Conservation (phyloP, 2,888 invertebrate species). For the Pyralis farinalis region DNA sequence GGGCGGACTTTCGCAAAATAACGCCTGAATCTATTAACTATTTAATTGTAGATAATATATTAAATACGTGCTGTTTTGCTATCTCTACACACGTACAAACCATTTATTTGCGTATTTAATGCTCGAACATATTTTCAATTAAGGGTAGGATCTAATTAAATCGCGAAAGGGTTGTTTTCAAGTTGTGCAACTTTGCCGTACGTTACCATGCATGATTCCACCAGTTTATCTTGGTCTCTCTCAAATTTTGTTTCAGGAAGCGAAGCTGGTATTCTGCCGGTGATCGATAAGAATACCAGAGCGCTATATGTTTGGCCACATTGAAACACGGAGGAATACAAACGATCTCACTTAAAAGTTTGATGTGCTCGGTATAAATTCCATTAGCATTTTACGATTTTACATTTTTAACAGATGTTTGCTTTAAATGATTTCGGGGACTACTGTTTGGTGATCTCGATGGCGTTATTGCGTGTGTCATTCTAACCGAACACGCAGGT, state of each 20-base stretch:
- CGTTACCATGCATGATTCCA: slow-evolving; percentile 43
- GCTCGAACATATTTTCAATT: slow-evolving; percentile 65
- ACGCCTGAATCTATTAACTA: no score
- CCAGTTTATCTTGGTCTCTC: slow-evolving; percentile 36
- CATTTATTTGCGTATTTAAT: slow-evolving; percentile 58
- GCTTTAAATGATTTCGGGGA: slow-evolving; percentile 18
- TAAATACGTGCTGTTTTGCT: no score
- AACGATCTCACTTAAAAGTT: slow-evolving; percentile 72
- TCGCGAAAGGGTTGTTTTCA: slow-evolving; percentile 59
- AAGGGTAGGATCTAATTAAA: slow-evolving; percentile 62
- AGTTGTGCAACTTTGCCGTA: slow-evolving; percentile 50
- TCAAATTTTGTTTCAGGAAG: slow-evolving; percentile 14
- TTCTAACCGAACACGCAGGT: no score
- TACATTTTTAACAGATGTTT: slow-evolving; percentile 67
- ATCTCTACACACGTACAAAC: slow-evolving; percentile 37
- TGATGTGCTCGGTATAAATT: slow-evolving; percentile 70
- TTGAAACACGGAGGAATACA: slow-evolving; percentile 59
- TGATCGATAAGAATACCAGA: slow-evolving; percentile 22
- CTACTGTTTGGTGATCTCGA: no score
- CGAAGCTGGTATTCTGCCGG: slow-evolving; percentile 12
- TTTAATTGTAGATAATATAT: no score
- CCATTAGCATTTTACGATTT: slow-evolving; percentile 67
- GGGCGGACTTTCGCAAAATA: no score
- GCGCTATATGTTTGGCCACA: slow-evolving; percentile 37
- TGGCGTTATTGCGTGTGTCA: no score